Conservation (phyloP, 2,888 invertebrate genomes). For the Caenorhabditis japonica region DNA sequence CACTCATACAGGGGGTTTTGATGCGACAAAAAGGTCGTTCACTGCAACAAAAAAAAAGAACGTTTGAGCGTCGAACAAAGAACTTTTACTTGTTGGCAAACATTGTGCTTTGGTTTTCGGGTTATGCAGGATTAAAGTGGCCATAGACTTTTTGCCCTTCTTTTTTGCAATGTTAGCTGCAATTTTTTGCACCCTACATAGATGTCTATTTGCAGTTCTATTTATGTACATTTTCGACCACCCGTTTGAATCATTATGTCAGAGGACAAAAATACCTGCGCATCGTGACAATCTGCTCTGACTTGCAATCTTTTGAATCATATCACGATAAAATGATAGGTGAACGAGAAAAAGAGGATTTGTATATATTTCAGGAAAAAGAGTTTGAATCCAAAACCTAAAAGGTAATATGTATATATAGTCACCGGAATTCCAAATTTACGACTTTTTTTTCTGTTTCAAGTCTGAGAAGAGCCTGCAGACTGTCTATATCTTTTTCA, state of each 20-base stretch:
- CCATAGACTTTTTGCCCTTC: slow-evolving; percentile 12
- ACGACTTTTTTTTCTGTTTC: too few species aligned
- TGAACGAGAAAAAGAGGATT: too few species aligned
- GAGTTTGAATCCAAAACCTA: too few species aligned
- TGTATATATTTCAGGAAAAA: too few species aligned
- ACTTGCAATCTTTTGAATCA: too few species aligned
- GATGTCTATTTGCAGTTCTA: slow-evolving; percentile 30
- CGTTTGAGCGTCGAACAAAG: slow-evolving; percentile 38
- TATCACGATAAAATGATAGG: slow-evolving; percentile 21
- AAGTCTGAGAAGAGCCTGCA: too few species aligned
- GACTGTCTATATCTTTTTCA: too few species aligned
- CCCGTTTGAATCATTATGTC: slow-evolving; percentile 36
- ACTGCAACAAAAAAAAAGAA: slow-evolving; percentile 26
- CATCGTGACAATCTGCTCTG: slow-evolving; percentile 23
- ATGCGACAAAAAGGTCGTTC: slow-evolving; percentile 27
- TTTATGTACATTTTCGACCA: slow-evolving; percentile 31
- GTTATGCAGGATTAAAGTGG: slow-evolving; percentile 44
- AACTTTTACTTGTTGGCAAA: slow-evolving; percentile 36
- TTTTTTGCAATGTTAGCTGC: slow-evolving; percentile 3
- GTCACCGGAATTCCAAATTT: too few species aligned
- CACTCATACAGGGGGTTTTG: slow-evolving; percentile 32
- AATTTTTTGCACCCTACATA: slow-evolving; percentile 7
- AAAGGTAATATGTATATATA: too few species aligned
- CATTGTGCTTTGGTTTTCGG: slow-evolving; percentile 24
- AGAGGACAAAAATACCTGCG: slow-evolving; percentile 17